phyloP scores from a whole-genome alignment of 2,888 invertebrate genomes.

The Drosophila phalerata region DNA sequence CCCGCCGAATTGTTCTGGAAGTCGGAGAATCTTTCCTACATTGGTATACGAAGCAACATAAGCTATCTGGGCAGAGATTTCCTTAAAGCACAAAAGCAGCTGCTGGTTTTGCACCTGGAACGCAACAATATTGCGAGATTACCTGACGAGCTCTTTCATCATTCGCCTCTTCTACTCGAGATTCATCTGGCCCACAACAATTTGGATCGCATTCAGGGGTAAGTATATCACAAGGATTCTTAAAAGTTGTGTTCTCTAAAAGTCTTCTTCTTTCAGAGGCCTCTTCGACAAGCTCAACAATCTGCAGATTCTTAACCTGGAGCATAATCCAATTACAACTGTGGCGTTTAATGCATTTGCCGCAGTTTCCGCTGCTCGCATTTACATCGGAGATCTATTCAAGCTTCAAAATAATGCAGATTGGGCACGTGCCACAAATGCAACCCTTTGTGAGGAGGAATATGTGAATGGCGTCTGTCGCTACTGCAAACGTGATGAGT shows the following conservation, averaged over 20 bases:
- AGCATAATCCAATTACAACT: conserved; percentile 70
- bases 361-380: conserved; percentile 56
- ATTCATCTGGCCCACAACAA: conserved; percentile 70
- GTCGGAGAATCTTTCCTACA: conserved; percentile 60
- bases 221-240: too few relatives aligned
- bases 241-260: background rate
- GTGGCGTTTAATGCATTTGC: conserved; percentile 63
- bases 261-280: conserved; percentile 38
- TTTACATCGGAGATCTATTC: conserved; percentile 63
- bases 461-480: conserved; percentile 65
- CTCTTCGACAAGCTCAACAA: conserved; percentile 64
- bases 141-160: conserved; percentile 63
- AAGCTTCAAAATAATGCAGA: conserved; percentile 48
- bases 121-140: conserved; percentile 67
- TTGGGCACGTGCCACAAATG: conserved; percentile 65
- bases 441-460: conserved; percentile 72
- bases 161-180: conserved; percentile 58
- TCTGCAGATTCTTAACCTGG: conserved; percentile 65
- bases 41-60: conserved; percentile 67
- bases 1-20: conserved; percentile 71
- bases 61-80: conserved; percentile 69
- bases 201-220: conserved; percentile 69
- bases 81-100: conserved; percentile 56
- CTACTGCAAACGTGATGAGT: conserved; percentile 70
- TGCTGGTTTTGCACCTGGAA: conserved; percentile 57